These are phyloP conservation scores for Drepanosiphum platanoidis DNA, from an alignment of 2,888 invertebrate species.

Conservation along the genomic window DNA sequence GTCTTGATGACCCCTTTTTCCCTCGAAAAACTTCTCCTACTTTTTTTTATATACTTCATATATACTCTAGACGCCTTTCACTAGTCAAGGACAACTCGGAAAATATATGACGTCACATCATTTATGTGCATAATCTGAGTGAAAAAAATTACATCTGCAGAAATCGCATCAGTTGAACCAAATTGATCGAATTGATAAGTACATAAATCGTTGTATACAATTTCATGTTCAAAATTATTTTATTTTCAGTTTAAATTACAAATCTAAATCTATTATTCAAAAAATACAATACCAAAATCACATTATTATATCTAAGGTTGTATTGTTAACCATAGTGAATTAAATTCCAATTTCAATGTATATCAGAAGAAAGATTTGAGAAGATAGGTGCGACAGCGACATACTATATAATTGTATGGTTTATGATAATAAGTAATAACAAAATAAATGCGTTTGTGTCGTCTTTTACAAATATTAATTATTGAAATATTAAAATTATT, in stretches of 20 bases:
- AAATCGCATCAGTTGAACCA: slow-evolving; percentile 2
- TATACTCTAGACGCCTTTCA: slow-evolving; percentile 58
- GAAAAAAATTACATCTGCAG: not conserved
- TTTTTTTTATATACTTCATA: slow-evolving; percentile 6
- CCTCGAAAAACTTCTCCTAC: slow-evolving; percentile 57
- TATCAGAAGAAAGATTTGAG: not conserved
- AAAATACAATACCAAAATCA: not conserved
- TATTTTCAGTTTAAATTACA: not conserved
- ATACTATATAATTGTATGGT: no score
- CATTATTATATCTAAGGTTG: not conserved
- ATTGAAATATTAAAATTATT: not conserved
- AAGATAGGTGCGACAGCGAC: no score
- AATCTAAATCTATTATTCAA: not conserved
- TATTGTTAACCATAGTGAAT: not conserved
- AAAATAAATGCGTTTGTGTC: not conserved
- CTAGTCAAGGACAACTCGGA: slow-evolving; percentile 61
- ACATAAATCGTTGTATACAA: not conserved
- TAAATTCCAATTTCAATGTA: not conserved
- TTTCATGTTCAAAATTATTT: not conserved
- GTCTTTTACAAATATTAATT: not conserved
- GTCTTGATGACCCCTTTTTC: slow-evolving; percentile 59
- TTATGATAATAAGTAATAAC: not conserved
- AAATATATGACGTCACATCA: slow-evolving; percentile 58
- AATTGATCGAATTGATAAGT: not conserved
- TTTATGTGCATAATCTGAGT: slow-evolving; percentile 13